Evolutionary conservation across 2,113 vertebrate species (phyloP), one percentile per base, ranked within the genome.

Genomic region (Nibea coibor): DNA sequence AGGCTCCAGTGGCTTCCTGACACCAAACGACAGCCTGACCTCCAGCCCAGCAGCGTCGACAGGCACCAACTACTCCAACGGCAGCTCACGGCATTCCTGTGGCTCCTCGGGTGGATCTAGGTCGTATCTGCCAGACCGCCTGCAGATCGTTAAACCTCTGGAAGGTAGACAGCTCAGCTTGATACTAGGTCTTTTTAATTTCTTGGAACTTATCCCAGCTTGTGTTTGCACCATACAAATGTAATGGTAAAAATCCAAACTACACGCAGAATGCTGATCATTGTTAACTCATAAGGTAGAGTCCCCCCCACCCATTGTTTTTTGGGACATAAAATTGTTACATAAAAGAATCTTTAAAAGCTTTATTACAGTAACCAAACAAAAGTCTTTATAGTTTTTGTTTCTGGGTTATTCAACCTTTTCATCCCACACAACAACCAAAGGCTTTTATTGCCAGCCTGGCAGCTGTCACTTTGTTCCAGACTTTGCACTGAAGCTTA

Each of bases 101-200:
- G 92, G 78, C 76, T 96, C 96, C 54, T 96, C 96, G 0, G 89
- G 94, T 0, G 80, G 95, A 58, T 96, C 96, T 17, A 93, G 96
- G 54, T 89, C 94, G 39, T 96, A 93, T 89, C 92, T 96, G 66
- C 96, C 94, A 0, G 97, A 97, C 81, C 96, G 97, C 28, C 94
- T 97, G 84, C 96, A 97, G 94, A 97, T 97, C 0, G 83, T 98
- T 81, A 96, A 98, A 90, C 96, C 95, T 0, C 89, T 98, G 91
- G 97, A 97, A 95, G 96, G 96, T 96, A 87, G 93, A 85, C 28
- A 0, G 4, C 53, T 50, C 15, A 35, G 17, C n/a, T 45, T 54
- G 16, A 8, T 16, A 15, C 9, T 12, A 15, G 47, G 54, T 35
- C 24, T 35, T 39, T 39, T 39, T 39, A 39, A 9, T 39, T 39